Evolutionary conservation across 2,888 invertebrate genomes (phyloP).

Genomic region (Germaria angustata): DNA sequence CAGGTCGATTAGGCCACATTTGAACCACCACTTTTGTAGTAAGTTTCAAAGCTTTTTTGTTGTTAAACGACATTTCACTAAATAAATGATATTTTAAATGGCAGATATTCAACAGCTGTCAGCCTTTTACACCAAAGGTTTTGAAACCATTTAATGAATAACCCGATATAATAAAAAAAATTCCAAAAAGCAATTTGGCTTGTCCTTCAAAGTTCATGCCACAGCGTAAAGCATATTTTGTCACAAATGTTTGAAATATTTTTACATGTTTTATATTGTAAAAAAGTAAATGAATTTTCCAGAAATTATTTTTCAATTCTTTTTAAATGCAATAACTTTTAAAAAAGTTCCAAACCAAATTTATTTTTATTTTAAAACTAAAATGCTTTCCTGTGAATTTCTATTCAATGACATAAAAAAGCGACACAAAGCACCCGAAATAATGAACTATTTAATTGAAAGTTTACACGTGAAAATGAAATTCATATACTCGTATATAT

Average conservation of each 20-base stretch:
- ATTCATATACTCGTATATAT: slow-evolving; percentile 13
- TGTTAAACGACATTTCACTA: too few species aligned
- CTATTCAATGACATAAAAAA: neutral
- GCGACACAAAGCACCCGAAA: slow-evolving; percentile 4
- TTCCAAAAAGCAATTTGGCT: neutral
- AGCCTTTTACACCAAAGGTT: too few species aligned
- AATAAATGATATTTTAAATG: too few species aligned
- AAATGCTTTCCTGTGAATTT: slow-evolving; percentile 18
- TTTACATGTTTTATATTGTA: neutral
- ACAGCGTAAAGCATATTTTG: neutral
- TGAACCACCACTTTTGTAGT: too few species aligned
- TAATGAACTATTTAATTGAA: slow-evolving; percentile 49
- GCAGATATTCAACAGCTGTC: too few species aligned
- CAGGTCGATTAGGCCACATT: too few species aligned
- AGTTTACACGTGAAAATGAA: slow-evolving; percentile 20
- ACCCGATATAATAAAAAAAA: neutral
- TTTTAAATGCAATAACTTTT: slow-evolving; percentile 21
- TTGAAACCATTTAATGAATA: too few species aligned
- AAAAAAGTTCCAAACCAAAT: neutral
- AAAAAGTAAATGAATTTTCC: slow-evolving; percentile 1
- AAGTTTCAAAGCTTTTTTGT: too few species aligned
- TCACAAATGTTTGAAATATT: neutral
- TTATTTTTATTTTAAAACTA: neutral
- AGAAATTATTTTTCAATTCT: neutral
- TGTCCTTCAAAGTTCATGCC: neutral